Base-by-base conservation (phyloP, 1,140 invertebrate genomes). In the Bombus vancouverensis region DNA sequence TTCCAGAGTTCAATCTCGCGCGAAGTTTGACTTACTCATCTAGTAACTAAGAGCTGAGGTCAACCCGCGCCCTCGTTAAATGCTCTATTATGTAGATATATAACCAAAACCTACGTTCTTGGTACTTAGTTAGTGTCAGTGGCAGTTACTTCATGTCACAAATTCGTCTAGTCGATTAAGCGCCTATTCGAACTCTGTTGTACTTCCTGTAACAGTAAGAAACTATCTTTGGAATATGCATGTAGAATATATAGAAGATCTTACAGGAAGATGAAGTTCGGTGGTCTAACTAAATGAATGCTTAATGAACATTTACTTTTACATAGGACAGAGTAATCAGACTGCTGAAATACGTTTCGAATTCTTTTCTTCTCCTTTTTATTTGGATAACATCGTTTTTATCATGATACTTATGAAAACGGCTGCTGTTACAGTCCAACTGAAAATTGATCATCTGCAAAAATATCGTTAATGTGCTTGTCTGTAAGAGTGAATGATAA, bases 181-280 rank as follows among this genome's bases (percentile, higher is more conserved):
- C 32, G 15, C 37, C 44, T 53, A 44, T 74, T n/a, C n/a, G 37
- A 85, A 74, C 37, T 34, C 53, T 8, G 42, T n/a, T 44, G 53
- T 75, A 83, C 62, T 37, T 85, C 15, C 25, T 44, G 62, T 37
- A 79, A 68, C 77, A 39, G 73, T 9, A 28, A 87, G 71, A 62
- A 88, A 80, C 87, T 87, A 87, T 87, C 74, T 83, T 44, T 28
- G 22, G 42, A 1, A 9, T 74, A 15, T 25, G 59, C 59, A n/a
- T n/a, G 28, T n/a, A 12, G 53, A 18, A 34, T 62, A 71, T 18
- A 28, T 39, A 37, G 53, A 18, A 34, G 42, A 4, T 66, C 44
- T 28, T 37, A 5, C 44, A 77, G n/a, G 9, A 25, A 15, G 42
- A 42, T 4, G 39, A 62, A 32, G 13, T 3, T 47, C 53, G 39